These are phyloP conservation scores for Melitaea cinxia DNA, from an alignment of 1,140 invertebrate species.

Conservation along the genomic window DNA sequence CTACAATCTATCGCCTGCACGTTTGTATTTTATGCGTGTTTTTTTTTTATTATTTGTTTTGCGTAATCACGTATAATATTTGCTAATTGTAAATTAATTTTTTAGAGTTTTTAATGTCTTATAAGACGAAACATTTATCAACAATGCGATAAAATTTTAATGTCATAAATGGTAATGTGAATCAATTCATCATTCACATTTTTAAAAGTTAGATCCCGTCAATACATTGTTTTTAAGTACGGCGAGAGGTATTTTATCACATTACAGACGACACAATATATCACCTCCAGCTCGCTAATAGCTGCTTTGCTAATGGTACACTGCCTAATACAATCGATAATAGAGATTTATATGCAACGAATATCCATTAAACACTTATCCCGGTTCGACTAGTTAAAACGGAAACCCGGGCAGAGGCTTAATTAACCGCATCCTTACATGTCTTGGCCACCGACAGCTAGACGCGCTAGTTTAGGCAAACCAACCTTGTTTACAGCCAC, in stretches of 20 bases:
- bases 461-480: slow-evolving; percentile 47
- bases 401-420: slow-evolving; percentile 68
- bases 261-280: slow-evolving; percentile 13
- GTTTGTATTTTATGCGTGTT: slow-evolving; percentile 11
- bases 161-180: neutral
- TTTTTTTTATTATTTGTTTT: neutral
- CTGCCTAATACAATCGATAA: slow-evolving; percentile 26
- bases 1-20: slow-evolving; percentile 30
- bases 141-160: neutral
- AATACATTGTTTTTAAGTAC: slow-evolving; percentile 1
- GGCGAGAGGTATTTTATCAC: slow-evolving; percentile 3
- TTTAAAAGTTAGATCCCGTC: neutral
- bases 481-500: slow-evolving; percentile 36
- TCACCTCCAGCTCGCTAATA: slow-evolving; percentile 17
- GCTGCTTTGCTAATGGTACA: slow-evolving; percentile 13
- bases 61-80: neutral
- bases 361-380: slow-evolving; percentile 48
- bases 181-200: slow-evolving; percentile 1
- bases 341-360: slow-evolving; percentile 36
- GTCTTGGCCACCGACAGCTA: slow-evolving; percentile 43
- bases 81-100: slow-evolving; percentile 6
- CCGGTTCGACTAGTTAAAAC: slow-evolving; percentile 64
- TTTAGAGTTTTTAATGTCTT: neutral
- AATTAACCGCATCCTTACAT: slow-evolving; percentile 69
- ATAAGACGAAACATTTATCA: neutral